Conservation (phyloP, 2,888 invertebrate species). For the Drosophila melanosoma region DNA sequence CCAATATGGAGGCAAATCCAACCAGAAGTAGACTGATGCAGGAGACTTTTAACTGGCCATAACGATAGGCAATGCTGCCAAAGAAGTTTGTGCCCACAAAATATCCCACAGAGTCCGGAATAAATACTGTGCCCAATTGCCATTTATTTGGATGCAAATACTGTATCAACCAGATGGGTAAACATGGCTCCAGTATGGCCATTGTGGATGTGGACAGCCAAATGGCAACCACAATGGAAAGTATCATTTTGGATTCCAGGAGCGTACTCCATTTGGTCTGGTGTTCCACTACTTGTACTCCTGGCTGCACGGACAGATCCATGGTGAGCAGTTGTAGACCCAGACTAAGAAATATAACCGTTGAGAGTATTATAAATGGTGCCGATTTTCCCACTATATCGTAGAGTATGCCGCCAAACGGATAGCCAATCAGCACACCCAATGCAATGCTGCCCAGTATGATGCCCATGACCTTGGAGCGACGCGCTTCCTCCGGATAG, state of each 20-base stretch:
- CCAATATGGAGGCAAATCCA: constrained; percentile 88
- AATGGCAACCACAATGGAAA: constrained; percentile 89
- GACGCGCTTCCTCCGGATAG: constrained; percentile 84
- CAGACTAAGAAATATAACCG: constrained; percentile 86
- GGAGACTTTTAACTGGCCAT: constrained; percentile 89
- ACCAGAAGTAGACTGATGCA: constrained; percentile 88
- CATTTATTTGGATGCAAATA: constrained; percentile 86
- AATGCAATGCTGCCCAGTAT: constrained; percentile 92
- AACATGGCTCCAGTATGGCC: constrained; percentile 92
- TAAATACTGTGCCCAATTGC: constrained; percentile 92
- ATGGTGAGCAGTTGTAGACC: constrained; percentile 83
- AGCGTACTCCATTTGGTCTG: constrained; percentile 86
- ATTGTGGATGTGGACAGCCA: constrained; percentile 92
- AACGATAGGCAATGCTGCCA: constrained; percentile 88
- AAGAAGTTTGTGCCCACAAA: constrained; percentile 93
- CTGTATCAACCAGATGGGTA: constrained; percentile 92
- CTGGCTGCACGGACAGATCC: constrained; percentile 82
- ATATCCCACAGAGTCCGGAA: constrained; percentile 94
- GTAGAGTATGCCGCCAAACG: constrained; percentile 91
- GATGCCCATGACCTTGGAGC: constrained; percentile 91
- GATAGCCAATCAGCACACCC: constrained; percentile 93
- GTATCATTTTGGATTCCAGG: constrained; percentile 88
- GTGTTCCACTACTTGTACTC: constrained; percentile 74
- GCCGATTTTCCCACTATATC: constrained; percentile 90
- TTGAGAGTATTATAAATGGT: constrained; percentile 90